Percentiles rank a stretch among this genome's conserved stretches.
These are phyloP conservation scores for Drosophila ficusphila DNA, from an alignment of 1,140 invertebrate species.

Conservation along the genomic window DNA sequence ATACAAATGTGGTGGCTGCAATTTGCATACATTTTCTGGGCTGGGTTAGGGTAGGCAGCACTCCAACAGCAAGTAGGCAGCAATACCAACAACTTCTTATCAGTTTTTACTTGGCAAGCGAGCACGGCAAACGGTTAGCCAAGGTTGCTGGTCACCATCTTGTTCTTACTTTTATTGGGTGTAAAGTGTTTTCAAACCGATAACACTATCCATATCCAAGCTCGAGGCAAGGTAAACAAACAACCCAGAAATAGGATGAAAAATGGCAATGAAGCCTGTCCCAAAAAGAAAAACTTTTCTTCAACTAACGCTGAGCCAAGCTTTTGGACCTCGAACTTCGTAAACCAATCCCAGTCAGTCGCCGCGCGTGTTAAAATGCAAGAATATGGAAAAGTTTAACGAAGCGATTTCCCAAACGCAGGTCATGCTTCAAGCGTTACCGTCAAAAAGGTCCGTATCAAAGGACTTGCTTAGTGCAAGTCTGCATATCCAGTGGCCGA, in stretches of 20 bases:
- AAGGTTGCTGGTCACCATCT: conserved; percentile 40
- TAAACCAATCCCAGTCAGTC: neutral
- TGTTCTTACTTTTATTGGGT: conserved; percentile 58
- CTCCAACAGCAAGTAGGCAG: conserved; percentile 26
- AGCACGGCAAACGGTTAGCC: conserved; percentile 41
- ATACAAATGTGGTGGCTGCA: neutral
- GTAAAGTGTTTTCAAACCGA: conserved; percentile 69
- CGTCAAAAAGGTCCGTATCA: conserved; percentile 56
- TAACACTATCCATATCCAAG: conserved; percentile 32
- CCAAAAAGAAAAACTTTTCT: conserved; percentile 43
- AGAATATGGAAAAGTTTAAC: conserved; percentile 61
- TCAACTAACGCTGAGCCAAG: conserved; percentile 11
- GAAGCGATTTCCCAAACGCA: conserved; percentile 53
- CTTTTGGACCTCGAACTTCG: neutral
- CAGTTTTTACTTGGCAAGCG: conserved; percentile 53
- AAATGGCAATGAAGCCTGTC: conserved; percentile 36
- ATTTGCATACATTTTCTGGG: neutral
- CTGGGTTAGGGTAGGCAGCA: neutral
- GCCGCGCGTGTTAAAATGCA: conserved; percentile 52
- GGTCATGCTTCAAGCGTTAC: conserved; percentile 47
- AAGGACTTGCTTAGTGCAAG: conserved; percentile 38
- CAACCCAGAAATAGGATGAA: too few species aligned
- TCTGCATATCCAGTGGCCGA: neutral
- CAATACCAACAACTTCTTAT: conserved; percentile 64
- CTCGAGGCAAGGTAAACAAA: conserved; percentile 10